phyloP scores from a whole-genome alignment of 2,113 vertebrate genomes.

The Smithornis capensis region DNA sequence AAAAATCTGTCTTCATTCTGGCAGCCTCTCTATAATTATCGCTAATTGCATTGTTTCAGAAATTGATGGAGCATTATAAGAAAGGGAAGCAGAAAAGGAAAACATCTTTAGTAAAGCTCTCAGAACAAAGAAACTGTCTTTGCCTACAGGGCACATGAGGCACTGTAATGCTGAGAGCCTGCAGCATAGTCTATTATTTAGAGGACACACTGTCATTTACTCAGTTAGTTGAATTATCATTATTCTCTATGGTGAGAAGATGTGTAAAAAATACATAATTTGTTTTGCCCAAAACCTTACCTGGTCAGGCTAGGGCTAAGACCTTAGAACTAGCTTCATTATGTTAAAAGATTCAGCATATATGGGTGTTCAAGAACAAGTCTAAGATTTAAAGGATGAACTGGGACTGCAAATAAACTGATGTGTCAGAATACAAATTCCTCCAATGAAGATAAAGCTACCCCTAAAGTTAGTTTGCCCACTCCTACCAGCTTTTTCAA shows the following conservation, averaged over 20 bases:
- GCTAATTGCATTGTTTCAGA: constrained; percentile 25
- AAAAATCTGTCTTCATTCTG: not conserved
- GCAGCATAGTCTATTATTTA: not conserved
- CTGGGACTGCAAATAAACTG: not conserved
- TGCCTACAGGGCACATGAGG: not conserved
- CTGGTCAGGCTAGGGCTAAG: not conserved
- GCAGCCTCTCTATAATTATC: constrained; percentile 1
- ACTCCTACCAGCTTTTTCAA: not conserved
- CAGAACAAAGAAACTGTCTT: not conserved
- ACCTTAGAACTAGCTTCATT: not conserved
- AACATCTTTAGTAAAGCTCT: not conserved
- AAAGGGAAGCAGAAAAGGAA: not conserved
- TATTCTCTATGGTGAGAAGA: not conserved
- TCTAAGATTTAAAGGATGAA: not conserved
- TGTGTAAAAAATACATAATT: not conserved
- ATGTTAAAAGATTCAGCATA: not conserved
- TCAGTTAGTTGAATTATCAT: not conserved
- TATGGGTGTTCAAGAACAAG: not conserved
- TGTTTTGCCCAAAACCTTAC: not conserved
- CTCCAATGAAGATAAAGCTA: not conserved
- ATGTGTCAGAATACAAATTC: not conserved
- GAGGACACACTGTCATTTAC: not conserved
- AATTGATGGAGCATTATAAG: not conserved
- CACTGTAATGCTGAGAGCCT: not conserved
- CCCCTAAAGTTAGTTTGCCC: not conserved